Percentiles rank a stretch among this genome's conserved stretches.
phyloP scores from a whole-genome alignment of 2,797 vertebrate species.

The Danio albolineatus region DNA sequence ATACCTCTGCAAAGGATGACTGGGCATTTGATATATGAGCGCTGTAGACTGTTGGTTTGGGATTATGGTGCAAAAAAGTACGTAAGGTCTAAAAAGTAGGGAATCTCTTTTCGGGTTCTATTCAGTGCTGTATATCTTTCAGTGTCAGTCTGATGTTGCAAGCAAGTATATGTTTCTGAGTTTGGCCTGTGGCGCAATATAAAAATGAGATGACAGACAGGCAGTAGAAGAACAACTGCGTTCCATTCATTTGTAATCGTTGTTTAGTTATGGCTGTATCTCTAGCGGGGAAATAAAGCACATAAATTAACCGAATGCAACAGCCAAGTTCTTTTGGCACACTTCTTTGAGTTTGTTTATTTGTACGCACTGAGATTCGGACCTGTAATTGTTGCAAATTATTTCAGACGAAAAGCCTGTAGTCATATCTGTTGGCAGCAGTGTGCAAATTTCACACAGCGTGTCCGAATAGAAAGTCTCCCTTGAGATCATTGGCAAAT shows the following conservation, averaged over 20 bases:
- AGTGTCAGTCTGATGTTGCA: slow-evolving; percentile 15
- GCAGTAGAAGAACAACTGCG: slow-evolving; percentile 53
- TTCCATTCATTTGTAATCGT: slow-evolving; percentile 47
- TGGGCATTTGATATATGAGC: slow-evolving; percentile 28
- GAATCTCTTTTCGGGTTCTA: neutral
- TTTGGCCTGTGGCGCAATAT: slow-evolving; percentile 38
- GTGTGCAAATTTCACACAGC: slow-evolving; percentile 63
- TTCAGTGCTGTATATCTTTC: slow-evolving; percentile 1
- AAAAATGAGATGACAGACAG: slow-evolving; percentile 30
- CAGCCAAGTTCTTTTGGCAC: slow-evolving; percentile 28
- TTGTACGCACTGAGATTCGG: slow-evolving; percentile 65
- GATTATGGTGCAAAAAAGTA: neutral
- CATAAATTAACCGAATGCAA: slow-evolving; percentile 49
- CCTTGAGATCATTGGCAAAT: slow-evolving; percentile 26
- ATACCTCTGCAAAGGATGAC: slow-evolving; percentile 46
- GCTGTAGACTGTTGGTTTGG: neutral
- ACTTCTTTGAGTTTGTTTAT: slow-evolving; percentile 58
- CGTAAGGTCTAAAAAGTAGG: neutral
- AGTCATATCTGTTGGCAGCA: slow-evolving; percentile 78
- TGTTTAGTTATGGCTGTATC: slow-evolving; percentile 48
- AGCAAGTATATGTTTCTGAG: slow-evolving; percentile 20
- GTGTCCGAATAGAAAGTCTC: slow-evolving; percentile 63
- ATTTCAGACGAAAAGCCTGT: slow-evolving; percentile 53
- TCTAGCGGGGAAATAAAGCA: slow-evolving; percentile 43
- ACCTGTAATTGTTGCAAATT: slow-evolving; percentile 64